Evolutionary conservation across 2,888 invertebrate genomes (phyloP).

Genomic region (Lycocerus yunnanus): DNA sequence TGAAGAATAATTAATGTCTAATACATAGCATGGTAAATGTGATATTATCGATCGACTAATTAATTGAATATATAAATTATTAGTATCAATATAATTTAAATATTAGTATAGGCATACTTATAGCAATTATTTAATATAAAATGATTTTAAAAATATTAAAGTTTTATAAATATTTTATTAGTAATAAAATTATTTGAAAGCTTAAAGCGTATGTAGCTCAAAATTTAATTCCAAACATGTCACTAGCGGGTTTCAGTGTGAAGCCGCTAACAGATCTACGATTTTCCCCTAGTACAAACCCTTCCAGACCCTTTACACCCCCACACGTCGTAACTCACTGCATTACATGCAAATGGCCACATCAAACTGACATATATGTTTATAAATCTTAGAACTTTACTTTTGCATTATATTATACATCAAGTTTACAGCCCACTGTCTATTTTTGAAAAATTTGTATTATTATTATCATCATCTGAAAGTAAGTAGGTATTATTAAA

Average conservation of each 20-base stretch:
- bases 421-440: neutral
- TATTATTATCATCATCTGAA: neutral
- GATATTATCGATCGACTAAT: neutral
- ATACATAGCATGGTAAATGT: neutral
- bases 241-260: slow-evolving; percentile 33
- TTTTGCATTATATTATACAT: slow-evolving; percentile 9
- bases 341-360: slow-evolving; percentile 36
- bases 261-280: slow-evolving; percentile 34
- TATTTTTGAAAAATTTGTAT: neutral
- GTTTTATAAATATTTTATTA: neutral
- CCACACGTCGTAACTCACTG: slow-evolving; percentile 32
- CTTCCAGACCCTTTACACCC: slow-evolving; percentile 30
- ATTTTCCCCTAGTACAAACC: slow-evolving; percentile 33
- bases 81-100: neutral
- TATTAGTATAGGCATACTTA: neutral
- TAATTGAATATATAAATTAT: neutral
- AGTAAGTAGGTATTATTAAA: neutral
- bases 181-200: neutral
- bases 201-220: slow-evolving; percentile 21
- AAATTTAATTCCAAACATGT: slow-evolving; percentile 36
- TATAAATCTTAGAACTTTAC: slow-evolving; percentile 31
- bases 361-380: slow-evolving; percentile 34
- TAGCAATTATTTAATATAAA: neutral
- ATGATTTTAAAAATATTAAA: slow-evolving; percentile 3
- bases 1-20: neutral